phyloP scores from a whole-genome alignment of 2,888 invertebrate species.

The Cerastoderma edule region DNA sequence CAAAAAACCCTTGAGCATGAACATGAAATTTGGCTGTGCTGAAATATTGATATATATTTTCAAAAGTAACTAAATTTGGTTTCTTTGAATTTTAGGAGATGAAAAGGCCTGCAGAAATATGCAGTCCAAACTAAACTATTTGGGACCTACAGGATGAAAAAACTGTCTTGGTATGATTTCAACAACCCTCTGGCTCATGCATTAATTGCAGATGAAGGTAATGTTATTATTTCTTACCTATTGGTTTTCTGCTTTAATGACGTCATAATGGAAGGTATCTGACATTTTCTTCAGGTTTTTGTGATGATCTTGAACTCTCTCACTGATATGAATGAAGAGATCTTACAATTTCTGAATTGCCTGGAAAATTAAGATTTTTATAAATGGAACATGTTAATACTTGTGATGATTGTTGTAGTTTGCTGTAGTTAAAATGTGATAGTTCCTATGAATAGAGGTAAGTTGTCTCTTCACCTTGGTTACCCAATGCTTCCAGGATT shows the following conservation, averaged over 20 bases:
- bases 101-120: too few relatives aligned
- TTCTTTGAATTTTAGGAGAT: too few relatives aligned
- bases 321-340: slow-evolving; percentile 21
- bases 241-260: not conserved
- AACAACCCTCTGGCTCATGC: not conserved
- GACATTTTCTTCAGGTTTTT: not conserved
- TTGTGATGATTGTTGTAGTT: too few relatives aligned
- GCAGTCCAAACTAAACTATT: too few relatives aligned
- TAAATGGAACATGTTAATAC: too few relatives aligned
- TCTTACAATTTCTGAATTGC: not conserved
- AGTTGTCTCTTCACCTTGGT: too few relatives aligned
- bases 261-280: not conserved
- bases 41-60: not conserved
- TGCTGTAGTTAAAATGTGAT: too few relatives aligned
- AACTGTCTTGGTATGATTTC: not conserved
- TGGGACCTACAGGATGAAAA: not conserved
- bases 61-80: too few relatives aligned
- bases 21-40: not conserved
- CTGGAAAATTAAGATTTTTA: too few relatives aligned
- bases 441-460: too few relatives aligned
- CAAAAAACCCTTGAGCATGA: not conserved
- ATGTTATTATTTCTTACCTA: not conserved
- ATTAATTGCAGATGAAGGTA: too few relatives aligned
- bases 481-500: too few relatives aligned
- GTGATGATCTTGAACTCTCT: slow-evolving; percentile 22